phyloP scores from a whole-genome alignment of 2,113 vertebrate genomes.

The Falco punctatus region DNA sequence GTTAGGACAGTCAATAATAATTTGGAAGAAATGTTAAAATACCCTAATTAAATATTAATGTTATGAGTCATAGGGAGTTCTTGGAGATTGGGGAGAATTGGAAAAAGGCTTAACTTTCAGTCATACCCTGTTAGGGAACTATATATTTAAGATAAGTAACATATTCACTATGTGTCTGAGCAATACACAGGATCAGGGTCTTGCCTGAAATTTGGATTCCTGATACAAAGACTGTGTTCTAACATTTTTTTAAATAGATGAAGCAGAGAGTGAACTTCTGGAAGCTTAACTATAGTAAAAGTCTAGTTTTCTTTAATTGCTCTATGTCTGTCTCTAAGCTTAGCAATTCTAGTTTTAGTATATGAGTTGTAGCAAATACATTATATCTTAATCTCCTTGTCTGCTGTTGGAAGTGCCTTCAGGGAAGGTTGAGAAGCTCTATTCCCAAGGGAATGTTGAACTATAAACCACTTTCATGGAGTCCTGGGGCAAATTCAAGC shows the following conservation, averaged over 20 bases:
- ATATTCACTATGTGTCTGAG: neutral
- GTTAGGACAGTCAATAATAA: constrained; percentile 40
- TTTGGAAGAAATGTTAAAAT: constrained; percentile 43
- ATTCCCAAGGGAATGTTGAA: neutral
- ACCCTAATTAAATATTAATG: constrained; percentile 43
- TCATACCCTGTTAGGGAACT: neutral
- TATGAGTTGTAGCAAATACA: neutral
- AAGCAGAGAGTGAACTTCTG: neutral
- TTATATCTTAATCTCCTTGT: neutral
- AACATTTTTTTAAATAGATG: neutral
- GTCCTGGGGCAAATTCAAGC: constrained; percentile 1
- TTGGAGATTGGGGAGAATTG: neutral
- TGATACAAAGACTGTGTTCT: neutral
- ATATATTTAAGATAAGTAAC: neutral
- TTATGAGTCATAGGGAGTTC: constrained; percentile 33
- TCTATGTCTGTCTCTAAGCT: neutral
- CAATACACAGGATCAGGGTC: neutral
- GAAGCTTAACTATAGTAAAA: neutral
- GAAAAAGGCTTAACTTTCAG: neutral
- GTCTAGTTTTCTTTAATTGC: neutral
- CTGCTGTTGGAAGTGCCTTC: neutral
- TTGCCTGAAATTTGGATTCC: neutral
- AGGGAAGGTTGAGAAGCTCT: neutral
- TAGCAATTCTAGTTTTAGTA: constrained; percentile 22
- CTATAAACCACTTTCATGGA: neutral